phyloP scores from a whole-genome alignment of 2,113 vertebrate species.

The Tetrax tetrax region DNA sequence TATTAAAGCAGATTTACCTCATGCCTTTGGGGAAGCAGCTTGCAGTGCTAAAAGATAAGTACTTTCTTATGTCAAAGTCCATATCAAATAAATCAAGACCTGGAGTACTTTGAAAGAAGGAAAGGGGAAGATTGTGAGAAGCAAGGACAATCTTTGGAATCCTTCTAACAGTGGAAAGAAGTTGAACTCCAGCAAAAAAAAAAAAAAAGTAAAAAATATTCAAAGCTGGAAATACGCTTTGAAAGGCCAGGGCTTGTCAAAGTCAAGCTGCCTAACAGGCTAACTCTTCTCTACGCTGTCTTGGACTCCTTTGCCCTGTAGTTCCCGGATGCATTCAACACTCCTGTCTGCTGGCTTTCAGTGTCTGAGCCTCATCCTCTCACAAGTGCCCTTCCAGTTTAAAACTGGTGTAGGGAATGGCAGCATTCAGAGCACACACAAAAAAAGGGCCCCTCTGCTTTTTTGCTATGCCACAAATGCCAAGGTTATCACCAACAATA shows the following conservation, averaged over 20 bases:
- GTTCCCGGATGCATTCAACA: neutral
- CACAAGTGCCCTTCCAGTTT: neutral
- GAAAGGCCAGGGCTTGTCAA: neutral
- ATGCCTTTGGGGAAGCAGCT: neutral
- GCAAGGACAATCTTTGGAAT: neutral
- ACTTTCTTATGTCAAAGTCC: neutral
- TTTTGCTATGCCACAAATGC: neutral
- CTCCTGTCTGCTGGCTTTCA: neutral
- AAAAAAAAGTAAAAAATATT: neutral
- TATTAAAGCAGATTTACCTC: constrained; percentile 45
- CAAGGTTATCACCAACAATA: neutral
- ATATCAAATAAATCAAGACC: neutral
- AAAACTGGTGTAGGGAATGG: neutral
- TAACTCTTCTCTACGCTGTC: neutral
- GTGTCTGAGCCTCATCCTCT: neutral
- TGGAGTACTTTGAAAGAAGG: neutral
- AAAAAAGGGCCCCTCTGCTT: neutral
- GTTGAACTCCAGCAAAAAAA: neutral
- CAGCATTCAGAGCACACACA: neutral
- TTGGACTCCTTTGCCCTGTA: neutral
- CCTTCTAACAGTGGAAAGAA: neutral
- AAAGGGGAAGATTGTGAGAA: neutral
- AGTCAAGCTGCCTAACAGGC: neutral
- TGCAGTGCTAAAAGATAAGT: neutral
- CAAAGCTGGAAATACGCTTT: neutral